Evolutionary conservation across 2,113 vertebrate genomes (phyloP), one percentile per base, ranked within the genome.

Genomic region (Oreochromis tanganicae): DNA sequence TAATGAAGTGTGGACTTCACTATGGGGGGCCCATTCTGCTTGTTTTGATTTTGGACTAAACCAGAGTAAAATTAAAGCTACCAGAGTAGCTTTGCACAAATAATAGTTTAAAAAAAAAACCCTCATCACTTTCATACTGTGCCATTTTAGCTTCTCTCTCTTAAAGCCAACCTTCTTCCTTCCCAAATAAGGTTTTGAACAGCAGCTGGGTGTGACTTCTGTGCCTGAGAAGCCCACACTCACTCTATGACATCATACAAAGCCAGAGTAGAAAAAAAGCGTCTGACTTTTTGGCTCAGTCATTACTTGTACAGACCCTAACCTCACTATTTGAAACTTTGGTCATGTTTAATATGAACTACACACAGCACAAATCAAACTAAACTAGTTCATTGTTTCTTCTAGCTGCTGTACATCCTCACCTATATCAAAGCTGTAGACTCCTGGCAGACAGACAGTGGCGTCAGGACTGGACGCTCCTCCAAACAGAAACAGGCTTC

Each of bases 401-500:
- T 75, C 24, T 29, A 48, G 43, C 38, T 29, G 71, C 12, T 75
- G 71, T 29, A 5, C 13, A 5, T 61, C 55, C 95, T 96, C 82
- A 96, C 96, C 93, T 21, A 96, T 91, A 75, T 96, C 94, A 87
- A 95, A 97, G 86, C 91, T 94, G 82, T 95, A 94, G 50, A 96
- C 92, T 87, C 94, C 95, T 7, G 90, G 92, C 50, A 97, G 93
- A 92, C 95, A 96, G 80, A 94, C 91, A 9, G 89, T 46, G 85
- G 94, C 91, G 5, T 94, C 83, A 5, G 92, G 78, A 46, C 91
- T 41, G 43, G 94, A 96, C 4, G 80, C 85, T 36, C 95, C 95
- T 88, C 95, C 90, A 91, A 97, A 97, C 82, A 97, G 94, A 86
- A 95, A 94, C 41, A 96, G 86, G 84, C 96, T 97, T 19, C 96